Evolutionary conservation across 2,797 vertebrate species (phyloP).

Genomic region (Lepilemur ruficaudatus): DNA sequence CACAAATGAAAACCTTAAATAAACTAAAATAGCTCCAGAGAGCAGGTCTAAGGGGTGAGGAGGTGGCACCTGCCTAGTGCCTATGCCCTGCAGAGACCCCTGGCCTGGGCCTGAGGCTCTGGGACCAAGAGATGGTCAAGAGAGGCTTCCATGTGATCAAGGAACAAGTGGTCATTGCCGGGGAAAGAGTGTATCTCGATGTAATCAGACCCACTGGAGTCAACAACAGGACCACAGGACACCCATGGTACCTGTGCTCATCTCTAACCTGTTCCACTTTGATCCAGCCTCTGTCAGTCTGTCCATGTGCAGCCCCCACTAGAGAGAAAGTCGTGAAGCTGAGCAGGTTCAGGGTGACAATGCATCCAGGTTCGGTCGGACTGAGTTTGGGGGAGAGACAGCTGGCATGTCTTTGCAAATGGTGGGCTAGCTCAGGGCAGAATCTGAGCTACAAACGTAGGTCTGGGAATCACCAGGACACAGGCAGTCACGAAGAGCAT

Average conservation of each 20-base stretch:
- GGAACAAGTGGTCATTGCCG: neutral
- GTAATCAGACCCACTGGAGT: neutral
- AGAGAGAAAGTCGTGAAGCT: neutral
- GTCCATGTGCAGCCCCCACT: accelerated
- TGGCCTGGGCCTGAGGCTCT: neutral
- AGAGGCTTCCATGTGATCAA: neutral
- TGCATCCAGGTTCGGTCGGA: neutral
- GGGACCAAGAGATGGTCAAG: neutral
- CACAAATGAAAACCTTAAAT: neutral
- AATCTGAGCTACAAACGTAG: neutral
- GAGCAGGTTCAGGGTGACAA: neutral
- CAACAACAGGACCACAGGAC: too few species aligned
- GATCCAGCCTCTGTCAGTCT: neutral
- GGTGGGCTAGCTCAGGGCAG: neutral
- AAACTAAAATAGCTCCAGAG: neutral
- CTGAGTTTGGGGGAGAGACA: neutral
- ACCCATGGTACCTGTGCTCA: accelerated
- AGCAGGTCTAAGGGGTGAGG: neutral
- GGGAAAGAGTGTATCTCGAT: neutral
- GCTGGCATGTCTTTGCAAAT: accelerated
- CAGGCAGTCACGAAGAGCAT: neutral
- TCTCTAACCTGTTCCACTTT: neutral
- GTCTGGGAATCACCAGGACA: neutral
- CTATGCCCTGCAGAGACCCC: neutral
- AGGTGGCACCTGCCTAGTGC: accelerated